phyloP scores from a whole-genome alignment of 2,113 vertebrate species.

The Oncorhynchus gorbuscha region DNA sequence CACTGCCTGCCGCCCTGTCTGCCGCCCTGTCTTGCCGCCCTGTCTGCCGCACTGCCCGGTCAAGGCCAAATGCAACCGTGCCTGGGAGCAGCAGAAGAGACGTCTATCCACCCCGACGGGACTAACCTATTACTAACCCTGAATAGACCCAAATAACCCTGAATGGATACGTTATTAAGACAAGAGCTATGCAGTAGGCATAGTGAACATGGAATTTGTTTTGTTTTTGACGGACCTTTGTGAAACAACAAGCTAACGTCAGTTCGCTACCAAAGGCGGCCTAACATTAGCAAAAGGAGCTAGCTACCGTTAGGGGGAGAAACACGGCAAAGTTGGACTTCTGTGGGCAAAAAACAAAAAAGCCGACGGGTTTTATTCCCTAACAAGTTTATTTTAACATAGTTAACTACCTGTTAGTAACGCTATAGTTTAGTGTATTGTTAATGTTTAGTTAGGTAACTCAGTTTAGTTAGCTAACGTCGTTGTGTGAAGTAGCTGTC shows the following conservation, averaged over 20 bases:
- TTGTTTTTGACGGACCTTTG: background rate
- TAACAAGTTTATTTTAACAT: too few species aligned
- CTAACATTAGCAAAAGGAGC: background rate
- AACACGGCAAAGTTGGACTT: background rate
- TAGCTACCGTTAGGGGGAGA: background rate
- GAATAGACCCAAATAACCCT: background rate
- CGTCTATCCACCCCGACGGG: slow-evolving; percentile 28
- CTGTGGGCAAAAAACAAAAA: background rate
- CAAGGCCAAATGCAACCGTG: slow-evolving; percentile 37
- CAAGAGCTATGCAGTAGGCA: background rate
- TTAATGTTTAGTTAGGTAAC: background rate
- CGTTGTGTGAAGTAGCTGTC: slow-evolving; percentile 14
- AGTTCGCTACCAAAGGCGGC: too few species aligned
- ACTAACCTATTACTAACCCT: background rate
- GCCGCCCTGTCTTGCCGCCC: too few species aligned
- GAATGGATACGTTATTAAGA: background rate
- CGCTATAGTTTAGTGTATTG: too few species aligned
- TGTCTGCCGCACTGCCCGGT: slow-evolving; percentile 2
- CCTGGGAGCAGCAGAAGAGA: slow-evolving; percentile 37
- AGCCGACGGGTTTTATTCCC: background rate
- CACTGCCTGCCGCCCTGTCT: too few species aligned
- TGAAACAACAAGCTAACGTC: too few species aligned
- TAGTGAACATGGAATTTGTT: background rate
- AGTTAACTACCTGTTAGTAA: too few species aligned
- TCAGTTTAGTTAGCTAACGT: background rate